Evolutionary conservation across 2,888 invertebrate species (phyloP), one percentile per base, ranked within the genome.

Genomic region (Dolichopus griseipennis): DNA sequence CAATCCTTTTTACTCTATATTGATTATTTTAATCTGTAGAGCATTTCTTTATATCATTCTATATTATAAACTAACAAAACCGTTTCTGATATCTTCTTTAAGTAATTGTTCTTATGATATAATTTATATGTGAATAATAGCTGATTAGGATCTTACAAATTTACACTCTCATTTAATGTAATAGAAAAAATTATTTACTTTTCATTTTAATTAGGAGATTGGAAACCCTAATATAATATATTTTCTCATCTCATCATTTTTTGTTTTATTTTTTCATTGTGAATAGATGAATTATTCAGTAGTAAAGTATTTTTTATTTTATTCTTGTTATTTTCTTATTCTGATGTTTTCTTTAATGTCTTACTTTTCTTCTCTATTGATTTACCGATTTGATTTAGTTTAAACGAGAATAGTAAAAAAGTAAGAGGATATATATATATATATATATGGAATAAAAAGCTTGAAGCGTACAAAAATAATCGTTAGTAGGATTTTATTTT

Each of bases 331-430:
- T 52, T 37, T 52, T 52, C 52, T 52, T 12, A 10, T 12, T 12
- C 8, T 12, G 15, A 41, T 41, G 9, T 41, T n/a, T n/a, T 52
- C 15, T 52, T 18, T 52, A 52, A 52, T 52, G 18, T 52, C 52
- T 52, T 52, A 52, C 15, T 52, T 52, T 52, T 52, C 52, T 52
- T n/a, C 52, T 52, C 52, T 52, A 52, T 12, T 52, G 52, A 52
- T 52, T 52, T 52, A 52, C 52, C 52, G n/a, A 52, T 52, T 52
- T 18, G 52, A 52, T 52, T 52, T 18, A 52, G 2, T 3, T 18
- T 2, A 18, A 18, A 15, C 6, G 3, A 4, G 52, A 15, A 52
- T 2, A 52, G 15, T 18, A 9, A 52, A 52, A 52, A 52, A 52
- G 52, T 9, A 52, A 52, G n/a, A 52, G 18, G 18, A n/a, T 6